Evolutionary conservation across 2,113 vertebrate genomes (phyloP), one percentile per base, ranked within the genome.

Genomic region (Lates calcarifer): DNA sequence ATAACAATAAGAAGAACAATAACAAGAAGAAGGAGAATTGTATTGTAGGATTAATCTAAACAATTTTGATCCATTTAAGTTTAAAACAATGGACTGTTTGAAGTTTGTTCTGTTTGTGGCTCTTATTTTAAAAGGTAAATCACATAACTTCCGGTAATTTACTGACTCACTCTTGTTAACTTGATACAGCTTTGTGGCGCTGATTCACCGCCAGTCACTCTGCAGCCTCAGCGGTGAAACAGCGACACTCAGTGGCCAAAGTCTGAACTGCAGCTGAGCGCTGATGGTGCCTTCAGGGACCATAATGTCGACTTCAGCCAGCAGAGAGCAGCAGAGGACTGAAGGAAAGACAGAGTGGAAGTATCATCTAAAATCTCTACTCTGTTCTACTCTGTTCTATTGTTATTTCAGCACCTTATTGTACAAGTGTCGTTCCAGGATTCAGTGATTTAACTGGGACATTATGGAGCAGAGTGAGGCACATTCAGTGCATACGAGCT

Each of bases 301-400:
- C 33, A 6, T 35, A n/a, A n/a, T n/a, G n/a, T n/a, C n/a, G n/a
- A 15, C 41, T 43, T 68, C 12, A 29, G 5, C 51, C 87, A 81
- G 0, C 73, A 84, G 87, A 60, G 74, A 18, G 81, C 73, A 84
- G 74, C 69, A 78, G 49, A 63, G 65, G 3, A 7, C 55, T 39
- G 7, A 58, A 47, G n/a, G 1, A 57, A 29, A 43, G 37, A 1
- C 26, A 66, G 10, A 28, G 10, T n/a, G n/a, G n/a, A n/a, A n/a
- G n/a, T n/a, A n/a, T n/a, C n/a, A n/a, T n/a, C n/a, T n/a, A n/a
- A n/a, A n/a, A n/a, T n/a, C n/a, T n/a, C n/a, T n/a, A n/a, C n/a
- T n/a, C 39, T 8, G 4, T 35, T 8, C 33, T 35, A 35, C 33
- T 35, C 33, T 35, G 4, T 35, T 35, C 33, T 35, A 4, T n/a